Base-by-base conservation (phyloP, 2,113 vertebrate genomes). In the Bostrychus sinensis region DNA sequence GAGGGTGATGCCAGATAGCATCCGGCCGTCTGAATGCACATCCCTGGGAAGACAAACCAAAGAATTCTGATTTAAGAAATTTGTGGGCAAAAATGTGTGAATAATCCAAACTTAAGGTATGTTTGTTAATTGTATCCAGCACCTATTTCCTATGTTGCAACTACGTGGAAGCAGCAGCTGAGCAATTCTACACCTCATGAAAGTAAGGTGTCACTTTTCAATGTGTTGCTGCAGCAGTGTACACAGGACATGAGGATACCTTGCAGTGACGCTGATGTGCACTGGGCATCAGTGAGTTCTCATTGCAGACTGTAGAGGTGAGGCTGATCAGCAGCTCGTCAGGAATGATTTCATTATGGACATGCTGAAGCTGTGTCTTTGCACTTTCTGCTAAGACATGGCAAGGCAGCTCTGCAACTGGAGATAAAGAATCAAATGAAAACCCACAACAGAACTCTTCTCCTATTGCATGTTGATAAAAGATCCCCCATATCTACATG, bases 1-100 rank as follows among this genome's bases (percentile, higher is more conserved):
- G 14, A 1, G 92, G 85, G 64, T 96, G 93, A 83, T 94, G 93
- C 95, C 96, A 96, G 62, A 96, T 91, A 14, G 39, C 59, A 84
- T 94, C 93, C 0, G 78, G 68, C 2, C 70, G 25, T 7, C 92
- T 91, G 7, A 91, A 73, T 46, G 84, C 87, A 72, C 41, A 60
- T 28, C 78, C 83, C 96, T 96, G 69, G 56, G 84, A 63, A 62
- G 0, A 53, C 48, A 85, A 61, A 56, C 17, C 6, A 17, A 9
- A 43, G 4, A 7, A 43, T 19, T 6, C 12, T 9, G 1, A n/a
- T n/a, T n/a, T n/a, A n/a, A n/a, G n/a, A n/a, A n/a, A n/a, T n/a
- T n/a, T n/a, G n/a, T n/a, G n/a, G n/a, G n/a, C n/a, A n/a, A n/a
- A n/a, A n/a, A n/a, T n/a, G n/a, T n/a, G n/a, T n/a, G n/a, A n/a